Conservation (phyloP, 2,797 vertebrate species). For the Anisognathus igniventris region DNA sequence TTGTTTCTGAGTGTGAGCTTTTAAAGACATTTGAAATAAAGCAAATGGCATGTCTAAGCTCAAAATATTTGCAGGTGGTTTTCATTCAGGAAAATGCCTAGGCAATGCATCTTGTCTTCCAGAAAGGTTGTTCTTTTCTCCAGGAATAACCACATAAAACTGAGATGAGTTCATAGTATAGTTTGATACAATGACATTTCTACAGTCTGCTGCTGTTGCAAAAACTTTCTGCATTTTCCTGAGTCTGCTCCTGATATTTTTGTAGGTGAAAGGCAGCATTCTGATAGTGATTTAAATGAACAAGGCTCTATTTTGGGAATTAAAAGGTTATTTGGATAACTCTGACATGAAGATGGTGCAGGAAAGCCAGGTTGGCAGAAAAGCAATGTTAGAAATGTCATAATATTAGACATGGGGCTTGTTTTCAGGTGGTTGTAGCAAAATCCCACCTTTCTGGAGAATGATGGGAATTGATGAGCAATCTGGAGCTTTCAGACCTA, state of each 20-base stretch:
- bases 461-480: not conserved
- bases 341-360: not conserved
- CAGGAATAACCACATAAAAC: not conserved
- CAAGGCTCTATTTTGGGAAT: not conserved
- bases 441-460: not conserved
- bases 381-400: not conserved
- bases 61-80: not conserved
- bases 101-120: not conserved
- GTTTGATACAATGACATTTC: not conserved
- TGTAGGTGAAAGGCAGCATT: not conserved
- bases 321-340: not conserved
- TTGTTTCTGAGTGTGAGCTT: not conserved
- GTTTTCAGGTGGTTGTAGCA: not conserved
- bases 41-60: not conserved
- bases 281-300: not conserved
- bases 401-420: not conserved
- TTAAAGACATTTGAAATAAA: not conserved
- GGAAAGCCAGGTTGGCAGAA: not conserved
- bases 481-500: not conserved
- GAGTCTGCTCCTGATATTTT: not conserved
- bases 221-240: not conserved
- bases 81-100: not conserved
- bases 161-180: not conserved
- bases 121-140: not conserved
- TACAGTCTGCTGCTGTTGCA: not conserved